Base-by-base conservation (phyloP, 2,113 vertebrate genomes). In the Amia ocellicauda region DNA sequence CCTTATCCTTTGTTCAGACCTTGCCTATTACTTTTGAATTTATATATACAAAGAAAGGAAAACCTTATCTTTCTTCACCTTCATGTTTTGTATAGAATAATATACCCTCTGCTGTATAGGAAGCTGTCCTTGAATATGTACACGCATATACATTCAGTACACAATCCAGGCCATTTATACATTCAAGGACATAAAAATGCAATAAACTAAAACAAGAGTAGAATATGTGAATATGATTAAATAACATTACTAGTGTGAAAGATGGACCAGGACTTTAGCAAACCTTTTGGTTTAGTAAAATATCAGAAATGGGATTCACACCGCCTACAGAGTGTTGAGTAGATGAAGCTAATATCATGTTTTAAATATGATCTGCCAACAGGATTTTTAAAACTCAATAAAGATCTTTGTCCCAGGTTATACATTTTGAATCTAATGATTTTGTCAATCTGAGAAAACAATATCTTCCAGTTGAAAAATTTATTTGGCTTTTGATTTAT, bases 401-500 rank as follows among this genome's bases (percentile, higher is more conserved):
- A 74, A 80, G 65, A 71, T 85, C 68, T 84, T 68, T 76, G 74
- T 77, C 76, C 72, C 70, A 80, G 88, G 86, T 80, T 80, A 89
- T 92, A 89, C 81, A 88, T 93, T 92, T 83, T 75, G 78, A 85
- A 79, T 82, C 76, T 91, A 94, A 93, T 91, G 83, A 92, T 92
- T 94, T 93, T 92, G 85, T 92, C 91, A 87, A 83, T 80, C 83
- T 82, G 76, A 84, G 83, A 83, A 91, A 88, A 84, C 82, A 82
- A 85, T 86, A 82, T 82, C 75, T 82, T 87, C 77, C 72, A 80
- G 78, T 82, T 85, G 85, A 90, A 90, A 89, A 88, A 86, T 67
- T 43, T 85, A 86, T 87, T 86, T 85, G 89, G 91, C 80, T 85
- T 86, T 84, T 94, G 93, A 97, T 96, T 95, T 93, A 94, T 95